phyloP scores from a whole-genome alignment of 2,797 vertebrate genomes.

The Molothrus ater region DNA sequence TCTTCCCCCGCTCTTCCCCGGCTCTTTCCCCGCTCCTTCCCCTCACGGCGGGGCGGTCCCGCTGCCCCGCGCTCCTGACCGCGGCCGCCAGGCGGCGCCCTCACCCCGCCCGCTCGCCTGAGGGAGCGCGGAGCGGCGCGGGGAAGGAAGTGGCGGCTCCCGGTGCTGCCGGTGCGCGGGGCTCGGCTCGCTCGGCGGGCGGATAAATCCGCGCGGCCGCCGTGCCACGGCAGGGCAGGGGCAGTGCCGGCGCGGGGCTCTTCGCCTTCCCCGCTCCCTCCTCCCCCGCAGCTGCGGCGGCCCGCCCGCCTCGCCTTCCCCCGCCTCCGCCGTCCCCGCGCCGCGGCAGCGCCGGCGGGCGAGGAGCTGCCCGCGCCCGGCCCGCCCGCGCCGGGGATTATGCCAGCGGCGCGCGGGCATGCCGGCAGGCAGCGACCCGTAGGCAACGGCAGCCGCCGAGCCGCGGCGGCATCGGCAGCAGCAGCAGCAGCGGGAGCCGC shows the following conservation, averaged over 20 bases:
- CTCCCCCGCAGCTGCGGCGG: not conserved
- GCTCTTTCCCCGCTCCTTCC: not conserved
- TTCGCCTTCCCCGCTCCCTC: not conserved
- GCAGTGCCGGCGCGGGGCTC: not conserved
- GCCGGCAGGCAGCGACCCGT: not conserved
- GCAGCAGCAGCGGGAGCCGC: not conserved
- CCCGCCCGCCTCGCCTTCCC: not conserved
- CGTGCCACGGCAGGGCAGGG: not conserved
- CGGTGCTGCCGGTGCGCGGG: not conserved
- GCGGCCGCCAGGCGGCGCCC: not conserved
- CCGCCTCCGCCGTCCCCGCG: not conserved
- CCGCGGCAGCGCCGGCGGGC: conserved; percentile 15
- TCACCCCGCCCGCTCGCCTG: not conserved
- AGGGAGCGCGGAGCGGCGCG: not conserved
- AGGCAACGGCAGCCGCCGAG: not conserved
- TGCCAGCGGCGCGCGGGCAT: conserved; percentile 13
- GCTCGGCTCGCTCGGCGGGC: not conserved
- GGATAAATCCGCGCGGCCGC: not conserved
- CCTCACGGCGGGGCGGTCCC: not conserved
- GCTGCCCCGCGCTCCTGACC: not conserved
- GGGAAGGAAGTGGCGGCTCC: conserved; percentile 54
- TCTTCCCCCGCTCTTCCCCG: not conserved
- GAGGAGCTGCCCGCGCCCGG: conserved; percentile 12
- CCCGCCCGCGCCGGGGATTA: conserved; percentile 5
- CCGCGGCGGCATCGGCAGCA: not conserved